phyloP scores from a whole-genome alignment of 2,113 vertebrate species.

The Cephalopterus ornatus region DNA sequence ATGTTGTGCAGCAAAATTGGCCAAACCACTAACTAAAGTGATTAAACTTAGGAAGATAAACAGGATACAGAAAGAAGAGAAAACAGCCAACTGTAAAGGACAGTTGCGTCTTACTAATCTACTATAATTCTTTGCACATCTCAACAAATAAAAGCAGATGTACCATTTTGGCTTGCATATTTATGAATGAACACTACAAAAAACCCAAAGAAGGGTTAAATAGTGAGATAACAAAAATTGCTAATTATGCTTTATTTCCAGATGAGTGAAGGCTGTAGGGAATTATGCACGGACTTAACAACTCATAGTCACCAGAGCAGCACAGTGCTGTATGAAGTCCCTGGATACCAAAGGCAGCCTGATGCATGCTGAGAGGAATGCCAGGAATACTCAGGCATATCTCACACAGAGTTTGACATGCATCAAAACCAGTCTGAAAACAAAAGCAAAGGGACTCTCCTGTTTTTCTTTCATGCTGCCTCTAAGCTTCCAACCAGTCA shows the following conservation, averaged over 20 bases:
- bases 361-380: neutral
- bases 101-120: neutral
- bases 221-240: neutral
- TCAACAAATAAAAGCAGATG: neutral
- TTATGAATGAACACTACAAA: neutral
- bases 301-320: neutral
- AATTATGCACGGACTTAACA: neutral
- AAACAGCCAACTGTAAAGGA: neutral
- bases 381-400: neutral
- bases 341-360: neutral
- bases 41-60: neutral
- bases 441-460: neutral
- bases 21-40: neutral
- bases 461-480: neutral
- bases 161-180: neutral
- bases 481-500: neutral
- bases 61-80: neutral
- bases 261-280: conserved; percentile 2
- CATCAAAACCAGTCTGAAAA: neutral
- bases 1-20: neutral
- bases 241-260: conserved; percentile 46
- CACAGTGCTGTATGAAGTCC: neutral
- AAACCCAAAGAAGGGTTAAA: neutral
- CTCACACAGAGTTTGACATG: neutral
- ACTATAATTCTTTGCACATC: neutral